Base-by-base conservation (phyloP, 2,113 vertebrate species). In the Scomber japonicus region DNA sequence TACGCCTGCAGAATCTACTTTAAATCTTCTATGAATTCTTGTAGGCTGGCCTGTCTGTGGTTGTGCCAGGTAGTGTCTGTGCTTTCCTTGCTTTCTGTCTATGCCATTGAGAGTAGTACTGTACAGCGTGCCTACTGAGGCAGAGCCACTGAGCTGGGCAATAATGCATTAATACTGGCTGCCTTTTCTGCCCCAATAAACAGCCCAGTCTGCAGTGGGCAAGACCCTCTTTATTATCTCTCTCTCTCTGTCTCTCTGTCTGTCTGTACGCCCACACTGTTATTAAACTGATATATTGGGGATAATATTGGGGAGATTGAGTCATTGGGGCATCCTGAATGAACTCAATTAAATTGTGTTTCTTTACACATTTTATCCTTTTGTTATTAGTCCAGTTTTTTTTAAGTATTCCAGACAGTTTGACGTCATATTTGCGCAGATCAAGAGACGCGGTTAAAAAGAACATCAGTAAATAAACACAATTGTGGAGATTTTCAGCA, bases 111-210 rank as follows among this genome's bases (percentile, higher is more conserved):
- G 56, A n/a, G 46, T 9, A 6, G 3, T 24, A 46, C 64, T 78
- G 45, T 73, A 62, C 48, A 68, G 66, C 71, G 54, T 54, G 71
- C 46, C 82, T 78, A 63, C 56, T 21, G 53, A 79, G 76, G 71
- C 75, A 61, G 61, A 89, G 46, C 46, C 70, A 86, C 74, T 79
- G 35, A 90, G 56, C 88, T 88, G 65, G 55, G 73, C 55, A 77
- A 35, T 80, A 87, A 86, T 77, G 57, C 49, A 48, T 74, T 86
- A 80, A 89, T 82, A 80, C 68, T 85, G 67, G 24, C 57, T 66
- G 62, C 31, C 49, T 67, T 65, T 91, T 93, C 86, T 84, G 84
- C 85, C 81, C 81, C 78, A 91, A 63, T 89, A 85, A 88, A 64
- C 88, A 71, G 46, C 17, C 56, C 54, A 74, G 54, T 78, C 24